Base-by-base conservation (phyloP, 2,797 vertebrate genomes). In the Sardinella longiceps region DNA sequence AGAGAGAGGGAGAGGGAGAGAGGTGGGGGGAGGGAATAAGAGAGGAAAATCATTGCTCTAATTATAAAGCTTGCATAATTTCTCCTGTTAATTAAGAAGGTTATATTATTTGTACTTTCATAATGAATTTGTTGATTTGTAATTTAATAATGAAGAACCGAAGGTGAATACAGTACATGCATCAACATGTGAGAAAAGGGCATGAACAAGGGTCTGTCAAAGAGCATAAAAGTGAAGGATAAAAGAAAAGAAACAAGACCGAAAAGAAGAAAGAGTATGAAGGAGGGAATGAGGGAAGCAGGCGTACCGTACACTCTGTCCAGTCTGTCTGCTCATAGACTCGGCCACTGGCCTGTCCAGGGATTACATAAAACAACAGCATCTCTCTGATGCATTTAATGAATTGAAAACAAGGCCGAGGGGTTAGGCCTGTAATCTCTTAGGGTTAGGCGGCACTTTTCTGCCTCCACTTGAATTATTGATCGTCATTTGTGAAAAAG, bases 361-460 rank as follows among this genome's bases (percentile, higher is more conserved):
- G 80, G 83, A 81, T 83, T 84, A 60, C 81, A 86, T 86, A 84
- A 86, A 83, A 82, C 53, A 86, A 70, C 66, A 80, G 82, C 9
- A 81, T 23, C 74, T 56, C 81, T 46, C 80, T 23, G 51, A 60
- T 87, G 80, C 33, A n/a, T 25, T 14, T n/a, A 63, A 30, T 66
- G 58, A 50, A 82, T 82, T 56, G 80, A 51, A 84, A 80, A 56
- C 48, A 56, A 25, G 45, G 50, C 5, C 37, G 23, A 33, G n/a
- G 81, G 82, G 53, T 66, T 83, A 81, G 83, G 74, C 51, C 60
- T 30, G 46, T 46, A 81, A 82, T 74, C 81, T 82, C 80, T 30
- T 37, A n/a, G 33, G 45, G 51, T 53, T 53, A 45, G 43, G 2
- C 81, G 14, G 45, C 66, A 37, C 45, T 23, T 58, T 28, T 53